Evolutionary conservation across 2,113 vertebrate genomes (phyloP), one percentile per base, ranked within the genome.

Genomic region (Lamprologus callipterus): DNA sequence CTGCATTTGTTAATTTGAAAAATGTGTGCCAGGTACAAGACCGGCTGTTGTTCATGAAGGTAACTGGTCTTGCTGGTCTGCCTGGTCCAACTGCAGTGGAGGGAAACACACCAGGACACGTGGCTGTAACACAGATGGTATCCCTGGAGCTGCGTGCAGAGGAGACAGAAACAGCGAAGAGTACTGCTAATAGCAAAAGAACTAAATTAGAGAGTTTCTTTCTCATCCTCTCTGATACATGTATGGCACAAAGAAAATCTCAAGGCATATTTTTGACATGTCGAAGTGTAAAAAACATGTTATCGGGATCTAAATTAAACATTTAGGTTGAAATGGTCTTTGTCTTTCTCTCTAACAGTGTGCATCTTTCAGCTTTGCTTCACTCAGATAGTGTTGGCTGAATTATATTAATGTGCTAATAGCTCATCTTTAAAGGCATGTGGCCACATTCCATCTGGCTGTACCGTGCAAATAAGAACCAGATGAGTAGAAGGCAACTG

Each of bases 21-120:
- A 19, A 21, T 84, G 14, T 84, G 14, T 85, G 75, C 16, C 63
- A 94, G 94, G 8, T 13, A 4, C 8, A 13, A 85, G 57, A 33
- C 90, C 85, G 0, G 1, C 11, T 7, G 85, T 95, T 6, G 9
- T 8, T 42, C 93, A 96, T 9, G 86, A 96, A 19, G 97, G 97
- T 35, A 96, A 97, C 85, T 97, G 97, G 97, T 95, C 88, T 8
- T 98, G 96, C 79, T 98, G 97, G 97, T 94, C 95, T 23, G 2
- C 78, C 31, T 97, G 96, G 96, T 95, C 95, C 9, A 2, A 5
- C 9, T 98, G 96, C 9, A 87, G 11, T 4, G 75, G 85, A 31
- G 90, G 81, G 17, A 94, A 90, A 87, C 95, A 28, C 4, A 93
- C 21, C 42, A 95, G 96, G 37, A 96, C 89, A 14, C 96, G 97